Base-by-base conservation (phyloP, 2,113 vertebrate genomes). In the Oncorhynchus clarkii region DNA sequence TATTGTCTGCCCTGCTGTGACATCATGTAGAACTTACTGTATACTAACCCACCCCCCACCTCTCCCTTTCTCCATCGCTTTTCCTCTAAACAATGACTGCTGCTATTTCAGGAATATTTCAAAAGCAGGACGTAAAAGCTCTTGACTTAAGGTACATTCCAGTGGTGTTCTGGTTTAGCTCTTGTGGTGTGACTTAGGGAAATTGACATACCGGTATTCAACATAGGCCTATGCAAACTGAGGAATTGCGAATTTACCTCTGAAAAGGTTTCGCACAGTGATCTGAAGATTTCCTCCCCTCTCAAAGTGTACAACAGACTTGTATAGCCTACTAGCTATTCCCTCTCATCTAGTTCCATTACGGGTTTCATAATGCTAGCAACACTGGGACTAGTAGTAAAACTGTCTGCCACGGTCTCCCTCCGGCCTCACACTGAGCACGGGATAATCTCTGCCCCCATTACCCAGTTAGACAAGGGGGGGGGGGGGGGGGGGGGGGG, bases 381-480 rank as follows among this genome's bases (percentile, higher is more conserved):
- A 82, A 67, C 77, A 83, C 86, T 79, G 79, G 72, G 85, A 86
- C 80, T 18, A 84, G 82, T 71, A 64, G 72, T 74, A 67, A 86
- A 88, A 80, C 49, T 0, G 48, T 22, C 24, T 2, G 48, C 51
- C 51, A 31, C 49, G 13, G 76, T 77, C 76, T 88, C 87, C 85
- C 84, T 67, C 72, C 79, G 81, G 82, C 83, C 77, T 51, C 82
- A 79, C 48, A 67, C 80, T 81, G 81, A 84, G 85, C 81, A 77
- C 12, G 14, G 77, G 88, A 89, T 89, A 86, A 89, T 85, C 83
- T 81, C 75, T 86, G 84, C 76, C 82, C 85, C 80, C 67, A 82
- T 88, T 86, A 80, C 73, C 86, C 84, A 82, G 80, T 72, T 81
- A 73, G 76, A 87, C 82, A 45, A 11, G 39, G 2, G 34, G 77